Evolutionary conservation across 2,797 vertebrate species (phyloP), one percentile per base, ranked within the genome.

Genomic region (Crocidura indochinensis): DNA sequence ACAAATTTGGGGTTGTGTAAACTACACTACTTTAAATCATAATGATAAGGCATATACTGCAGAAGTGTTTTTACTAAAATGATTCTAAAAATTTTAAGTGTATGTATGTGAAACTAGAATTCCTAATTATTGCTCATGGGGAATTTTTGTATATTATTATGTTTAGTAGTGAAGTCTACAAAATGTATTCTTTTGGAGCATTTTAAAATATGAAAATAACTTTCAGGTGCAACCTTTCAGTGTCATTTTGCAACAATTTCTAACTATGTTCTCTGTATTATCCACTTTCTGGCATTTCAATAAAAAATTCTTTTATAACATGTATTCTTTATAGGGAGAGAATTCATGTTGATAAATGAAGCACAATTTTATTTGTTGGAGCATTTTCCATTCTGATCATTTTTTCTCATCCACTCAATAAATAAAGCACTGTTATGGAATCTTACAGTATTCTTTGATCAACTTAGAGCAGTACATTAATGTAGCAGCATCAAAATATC

Each of bases 171-270:
- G 75, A 69, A 89, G 6, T 53, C 49, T 82, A 71, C 29, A 75
- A 77, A 68, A 64, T 2, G 27, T 77, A 88, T 69, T 72, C 20
- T 62, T 92, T 67, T 81, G 69, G 24, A 83, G 24, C 68, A 74
- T 38, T 90, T 89, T 96, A 89, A 87, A 89, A 51, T 75, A 62
- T 49, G 83, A 91, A 88, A 84, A 87, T 90, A 44, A 69, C 89
- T 92, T 89, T 68, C 75, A 94, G 38, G 81, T 68, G 26, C 64
- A 87, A 31, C 72, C 91, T 94, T 62, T 80, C 62, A 79, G 26
- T 80, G 83, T 19, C 20, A 83, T 93, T 38, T 56, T 75, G 17
- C 8, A 53, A 83, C 15, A 90, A 4, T 90, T 92, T 64, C 64
- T 72, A n/a, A 69, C 0, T 93, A 79, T 76, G 44, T 7, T 94